Percentiles rank a stretch among this genome's conserved stretches.
Evolutionary conservation across 1,140 invertebrate genomes (phyloP).

Genomic region (Leptopilina boulardi): DNA sequence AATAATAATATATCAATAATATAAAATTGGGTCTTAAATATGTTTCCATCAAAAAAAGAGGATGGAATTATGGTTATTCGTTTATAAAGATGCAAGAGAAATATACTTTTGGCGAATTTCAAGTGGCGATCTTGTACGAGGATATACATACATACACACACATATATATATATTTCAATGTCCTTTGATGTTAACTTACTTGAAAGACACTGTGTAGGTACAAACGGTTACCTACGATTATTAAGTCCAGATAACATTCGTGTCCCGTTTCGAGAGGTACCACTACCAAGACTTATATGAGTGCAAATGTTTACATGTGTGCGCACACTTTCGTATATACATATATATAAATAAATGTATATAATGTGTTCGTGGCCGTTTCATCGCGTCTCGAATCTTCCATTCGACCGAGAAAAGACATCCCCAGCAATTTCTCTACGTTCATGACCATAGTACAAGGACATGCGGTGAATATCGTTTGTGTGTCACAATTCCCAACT

Average conservation of each 20-base stretch:
- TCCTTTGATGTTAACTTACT: background rate
- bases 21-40: too few species aligned
- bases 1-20: too few species aligned
- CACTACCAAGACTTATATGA: slow-evolving; percentile 30
- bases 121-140: background rate
- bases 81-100: too few species aligned
- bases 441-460: slow-evolving; percentile 42
- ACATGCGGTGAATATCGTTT: slow-evolving; percentile 12
- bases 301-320: slow-evolving; percentile 29
- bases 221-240: slow-evolving; percentile 57
- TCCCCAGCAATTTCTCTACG: slow-evolving; percentile 56
- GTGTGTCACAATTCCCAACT: background rate
- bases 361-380: slow-evolving; percentile 36
- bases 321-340: slow-evolving; percentile 19
- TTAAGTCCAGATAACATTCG: slow-evolving; percentile 58
- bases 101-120: background rate
- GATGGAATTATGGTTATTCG: background rate
- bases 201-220: slow-evolving; percentile 37
- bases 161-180: background rate
- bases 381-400: slow-evolving; percentile 49
- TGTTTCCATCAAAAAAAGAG: too few species aligned
- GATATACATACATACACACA: too few species aligned
- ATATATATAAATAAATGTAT: too few species aligned
- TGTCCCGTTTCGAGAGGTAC: slow-evolving; percentile 51
- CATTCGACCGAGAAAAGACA: slow-evolving; percentile 48